phyloP scores from a whole-genome alignment of 1,140 invertebrate species.

The Meloidogyne hapla region DNA sequence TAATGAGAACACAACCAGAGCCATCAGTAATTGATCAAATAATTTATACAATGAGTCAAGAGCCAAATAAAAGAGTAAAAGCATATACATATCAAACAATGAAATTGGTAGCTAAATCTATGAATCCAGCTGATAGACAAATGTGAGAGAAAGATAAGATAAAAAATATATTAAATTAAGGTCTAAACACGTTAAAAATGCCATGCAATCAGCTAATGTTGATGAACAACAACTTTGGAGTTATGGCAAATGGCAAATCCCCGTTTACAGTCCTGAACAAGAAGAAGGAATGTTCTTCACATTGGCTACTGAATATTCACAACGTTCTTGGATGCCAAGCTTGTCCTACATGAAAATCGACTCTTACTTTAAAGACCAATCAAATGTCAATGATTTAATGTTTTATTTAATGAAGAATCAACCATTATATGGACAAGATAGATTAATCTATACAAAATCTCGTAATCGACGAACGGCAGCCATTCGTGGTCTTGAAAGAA shows the following conservation, averaged over 20 bases:
- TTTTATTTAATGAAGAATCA: conserved; percentile 41
- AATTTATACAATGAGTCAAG: conserved; percentile 36
- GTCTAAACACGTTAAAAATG: conserved; percentile 40
- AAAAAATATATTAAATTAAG: conserved; percentile 13
- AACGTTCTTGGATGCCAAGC: conserved; percentile 32
- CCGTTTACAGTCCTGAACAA: conserved; percentile 43
- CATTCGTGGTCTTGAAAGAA: conserved; percentile 12
- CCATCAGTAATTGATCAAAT: conserved; percentile 33
- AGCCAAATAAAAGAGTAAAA: conserved; percentile 46
- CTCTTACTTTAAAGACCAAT: conserved; percentile 42
- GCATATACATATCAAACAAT: conserved; percentile 44
- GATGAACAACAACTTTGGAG: conserved; percentile 40
- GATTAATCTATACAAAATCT: conserved; percentile 39
- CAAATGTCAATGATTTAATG: conserved; percentile 28
- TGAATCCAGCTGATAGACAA: conserved; percentile 36
- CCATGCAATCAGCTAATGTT: conserved; percentile 43
- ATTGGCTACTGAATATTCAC: conserved; percentile 37
- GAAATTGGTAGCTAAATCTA: conserved; percentile 42
- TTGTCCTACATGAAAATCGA: conserved; percentile 35
- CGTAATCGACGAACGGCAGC: conserved; percentile 27
- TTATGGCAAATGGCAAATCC: conserved; percentile 33
- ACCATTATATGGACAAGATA: not conserved
- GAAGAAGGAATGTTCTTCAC: conserved; percentile 42
- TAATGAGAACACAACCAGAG: conserved; percentile 39
- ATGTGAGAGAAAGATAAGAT: conserved; percentile 24